A percentile compares a stretch with the other conserved stretches of the same genome.
Conservation (phyloP, 2,888 invertebrate genomes). For the Stenoptilia bipunctidactyla region DNA sequence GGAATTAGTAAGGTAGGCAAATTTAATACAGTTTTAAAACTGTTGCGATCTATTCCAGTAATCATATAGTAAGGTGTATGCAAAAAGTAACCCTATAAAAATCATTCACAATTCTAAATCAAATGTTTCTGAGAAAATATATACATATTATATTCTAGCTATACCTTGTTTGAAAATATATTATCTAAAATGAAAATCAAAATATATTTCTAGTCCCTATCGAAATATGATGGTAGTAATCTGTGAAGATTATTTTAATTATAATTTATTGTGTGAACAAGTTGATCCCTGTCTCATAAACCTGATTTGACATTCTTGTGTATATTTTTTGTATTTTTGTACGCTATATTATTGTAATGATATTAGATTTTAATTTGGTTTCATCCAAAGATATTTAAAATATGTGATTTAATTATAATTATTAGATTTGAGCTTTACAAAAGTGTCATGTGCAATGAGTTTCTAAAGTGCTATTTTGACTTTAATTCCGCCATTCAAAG, state of each 20-base stretch:
- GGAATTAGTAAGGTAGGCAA: too few relatives aligned
- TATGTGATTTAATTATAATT: constrained; percentile 50
- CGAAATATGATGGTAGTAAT: background rate
- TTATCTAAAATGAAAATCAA: background rate
- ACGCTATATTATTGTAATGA: constrained; percentile 45
- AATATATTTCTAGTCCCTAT: background rate
- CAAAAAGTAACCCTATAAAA: too few relatives aligned
- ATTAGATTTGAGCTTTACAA: constrained; percentile 60
- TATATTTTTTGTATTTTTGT: constrained; percentile 67
- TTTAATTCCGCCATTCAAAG: constrained; percentile 16
- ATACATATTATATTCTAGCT: background rate
- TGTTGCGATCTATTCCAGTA: too few relatives aligned
- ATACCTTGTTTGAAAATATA: background rate
- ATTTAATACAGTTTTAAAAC: too few relatives aligned
- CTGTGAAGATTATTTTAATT: background rate
- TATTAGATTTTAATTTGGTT: constrained; percentile 56
- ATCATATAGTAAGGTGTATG: too few relatives aligned
- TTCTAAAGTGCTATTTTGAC: constrained; percentile 20
- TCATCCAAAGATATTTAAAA: constrained; percentile 69
- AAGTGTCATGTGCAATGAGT: constrained; percentile 54
- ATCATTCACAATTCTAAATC: too few relatives aligned
- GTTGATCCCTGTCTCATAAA: too few relatives aligned
- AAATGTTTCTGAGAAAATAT: too few relatives aligned
- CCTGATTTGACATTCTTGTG: constrained; percentile 27
- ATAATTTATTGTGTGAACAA: too few relatives aligned